Evolutionary conservation across 1,140 invertebrate genomes (phyloP).

Genomic region (Araneus ventricosus): DNA sequence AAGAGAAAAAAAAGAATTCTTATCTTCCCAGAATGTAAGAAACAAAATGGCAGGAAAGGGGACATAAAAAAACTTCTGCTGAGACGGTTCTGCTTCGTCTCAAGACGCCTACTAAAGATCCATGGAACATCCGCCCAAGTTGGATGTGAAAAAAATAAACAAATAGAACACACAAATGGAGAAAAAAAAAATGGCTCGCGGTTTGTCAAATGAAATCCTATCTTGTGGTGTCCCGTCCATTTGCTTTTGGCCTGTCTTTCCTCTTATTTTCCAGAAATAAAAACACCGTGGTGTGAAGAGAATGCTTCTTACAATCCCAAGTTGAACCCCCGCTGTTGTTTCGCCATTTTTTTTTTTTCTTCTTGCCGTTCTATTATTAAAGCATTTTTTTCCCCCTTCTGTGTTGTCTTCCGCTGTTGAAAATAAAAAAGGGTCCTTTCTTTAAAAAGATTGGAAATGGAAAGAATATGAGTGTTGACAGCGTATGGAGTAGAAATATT

Average conservation of each 20-base stretch:
- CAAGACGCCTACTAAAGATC: slow-evolving; percentile 47
- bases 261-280: slow-evolving; percentile 13
- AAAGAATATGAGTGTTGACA: neutral
- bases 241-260: neutral
- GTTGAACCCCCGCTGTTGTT: slow-evolving; percentile 16
- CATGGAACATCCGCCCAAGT: slow-evolving; percentile 9
- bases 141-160: neutral
- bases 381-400: neutral
- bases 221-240: slow-evolving; percentile 11
- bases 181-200: neutral
- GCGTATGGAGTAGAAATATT: neutral
- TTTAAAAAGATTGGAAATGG: neutral
- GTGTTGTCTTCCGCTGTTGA: neutral
- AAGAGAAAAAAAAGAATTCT: neutral
- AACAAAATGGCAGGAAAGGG: slow-evolving; percentile 26
- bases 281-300: slow-evolving; percentile 4
- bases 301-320: slow-evolving; percentile 1
- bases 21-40: neutral
- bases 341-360: neutral
- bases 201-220: slow-evolving; percentile 26
- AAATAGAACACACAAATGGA: neutral
- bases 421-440: neutral
- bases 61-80: neutral
- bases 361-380: slow-evolving; percentile 3
- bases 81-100: slow-evolving; percentile 22